Conservation (phyloP, 2,888 invertebrate species). For the Tenthredo distinguenda region DNA sequence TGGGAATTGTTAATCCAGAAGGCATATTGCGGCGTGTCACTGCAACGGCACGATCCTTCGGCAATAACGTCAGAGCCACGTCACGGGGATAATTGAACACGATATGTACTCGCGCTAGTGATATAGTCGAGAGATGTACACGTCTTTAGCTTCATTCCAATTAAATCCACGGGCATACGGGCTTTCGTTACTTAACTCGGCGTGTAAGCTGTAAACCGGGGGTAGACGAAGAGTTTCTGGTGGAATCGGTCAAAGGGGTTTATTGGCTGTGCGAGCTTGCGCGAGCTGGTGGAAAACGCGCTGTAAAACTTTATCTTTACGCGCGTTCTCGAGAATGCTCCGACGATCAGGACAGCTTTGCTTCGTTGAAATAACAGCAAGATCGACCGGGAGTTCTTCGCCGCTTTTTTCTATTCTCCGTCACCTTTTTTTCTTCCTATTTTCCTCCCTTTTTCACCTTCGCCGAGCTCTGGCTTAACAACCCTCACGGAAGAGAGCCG, state of each 20-base stretch:
- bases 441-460: neutral
- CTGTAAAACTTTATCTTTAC: constrained; percentile 16
- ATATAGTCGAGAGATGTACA: neutral
- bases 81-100: neutral
- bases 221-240: neutral
- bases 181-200: neutral
- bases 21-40: neutral
- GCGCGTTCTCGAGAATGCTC: neutral
- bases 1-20: neutral
- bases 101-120: neutral
- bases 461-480: neutral
- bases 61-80: constrained; percentile 3
- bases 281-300: neutral
- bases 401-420: neutral
- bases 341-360: neutral
- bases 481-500: neutral
- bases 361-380: constrained; percentile 24
- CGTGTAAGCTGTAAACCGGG: neutral
- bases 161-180: neutral
- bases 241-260: constrained; percentile 22
- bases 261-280: neutral
- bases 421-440: neutral
- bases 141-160: neutral
- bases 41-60: neutral
- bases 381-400: neutral